These are phyloP conservation scores for Pangasianodon gigas DNA, from an alignment of 2,113 vertebrate species.

Conservation along the genomic window DNA sequence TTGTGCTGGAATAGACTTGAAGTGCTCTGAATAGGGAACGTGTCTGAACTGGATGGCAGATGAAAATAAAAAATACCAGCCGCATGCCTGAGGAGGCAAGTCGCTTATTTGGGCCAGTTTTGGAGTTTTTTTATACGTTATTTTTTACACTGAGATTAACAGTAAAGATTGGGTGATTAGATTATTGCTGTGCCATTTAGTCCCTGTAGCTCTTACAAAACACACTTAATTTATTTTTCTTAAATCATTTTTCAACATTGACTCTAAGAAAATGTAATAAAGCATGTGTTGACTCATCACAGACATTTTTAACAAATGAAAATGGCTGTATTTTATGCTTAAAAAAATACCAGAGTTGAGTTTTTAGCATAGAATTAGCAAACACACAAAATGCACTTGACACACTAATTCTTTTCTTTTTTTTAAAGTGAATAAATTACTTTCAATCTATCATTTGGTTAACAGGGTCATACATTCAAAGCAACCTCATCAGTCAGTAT, in stretches of 20 bases:
- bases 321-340: neutral
- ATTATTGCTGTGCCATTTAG: neutral
- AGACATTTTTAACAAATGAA: neutral
- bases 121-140: neutral
- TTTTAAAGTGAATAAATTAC: no score
- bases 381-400: no score
- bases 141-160: neutral
- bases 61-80: neutral
- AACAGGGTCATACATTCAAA: neutral
- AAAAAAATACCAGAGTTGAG: no score
- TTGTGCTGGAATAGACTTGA: slow-evolving; percentile 6
- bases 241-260: neutral
- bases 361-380: neutral
- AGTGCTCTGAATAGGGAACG: neutral
- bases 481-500: neutral
- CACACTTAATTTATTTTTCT: neutral
- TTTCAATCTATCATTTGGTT: neutral
- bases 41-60: neutral
- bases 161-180: neutral
- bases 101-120: neutral
- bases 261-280: no score
- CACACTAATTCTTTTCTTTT: no score
- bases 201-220: neutral
- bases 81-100: neutral
- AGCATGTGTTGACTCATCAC: no score